A percentile compares a stretch with the other conserved stretches of the same genome.
Evolutionary conservation across 2,113 vertebrate species (phyloP).

Genomic region (Motacilla alba): DNA sequence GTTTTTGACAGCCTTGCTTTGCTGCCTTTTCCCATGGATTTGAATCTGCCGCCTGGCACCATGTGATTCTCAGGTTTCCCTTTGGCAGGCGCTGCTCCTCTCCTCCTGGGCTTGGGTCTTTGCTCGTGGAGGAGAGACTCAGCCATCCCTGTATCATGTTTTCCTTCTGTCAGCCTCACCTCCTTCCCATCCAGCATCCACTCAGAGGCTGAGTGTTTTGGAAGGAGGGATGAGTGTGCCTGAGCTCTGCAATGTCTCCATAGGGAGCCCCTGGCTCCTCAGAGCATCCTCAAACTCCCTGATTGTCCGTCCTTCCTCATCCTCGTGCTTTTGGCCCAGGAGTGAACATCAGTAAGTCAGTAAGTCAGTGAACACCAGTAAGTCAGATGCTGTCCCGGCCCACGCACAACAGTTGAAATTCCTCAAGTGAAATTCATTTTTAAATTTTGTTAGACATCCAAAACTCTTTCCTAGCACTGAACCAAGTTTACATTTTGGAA

Average conservation of each 20-base stretch:
- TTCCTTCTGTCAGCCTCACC: neutral
- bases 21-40: neutral
- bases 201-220: neutral
- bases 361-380: neutral
- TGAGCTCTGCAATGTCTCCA: neutral
- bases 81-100: neutral
- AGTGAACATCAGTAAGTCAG: neutral
- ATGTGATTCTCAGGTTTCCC: neutral
- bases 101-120: neutral
- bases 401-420: neutral
- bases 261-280: neutral
- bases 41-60: accelerated
- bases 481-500: neutral
- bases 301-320: neutral
- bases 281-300: neutral
- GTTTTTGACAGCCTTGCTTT: neutral
- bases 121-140: neutral
- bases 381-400: neutral
- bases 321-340: neutral
- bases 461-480: neutral
- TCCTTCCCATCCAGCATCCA: neutral
- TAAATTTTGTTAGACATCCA: neutral
- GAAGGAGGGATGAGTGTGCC: neutral
- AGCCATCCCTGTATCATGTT: neutral
- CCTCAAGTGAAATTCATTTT: neutral